Percentiles rank a stretch among this genome's conserved stretches.
Conservation (phyloP, 2,888 invertebrate genomes). For the Napeogenes sylphis region DNA sequence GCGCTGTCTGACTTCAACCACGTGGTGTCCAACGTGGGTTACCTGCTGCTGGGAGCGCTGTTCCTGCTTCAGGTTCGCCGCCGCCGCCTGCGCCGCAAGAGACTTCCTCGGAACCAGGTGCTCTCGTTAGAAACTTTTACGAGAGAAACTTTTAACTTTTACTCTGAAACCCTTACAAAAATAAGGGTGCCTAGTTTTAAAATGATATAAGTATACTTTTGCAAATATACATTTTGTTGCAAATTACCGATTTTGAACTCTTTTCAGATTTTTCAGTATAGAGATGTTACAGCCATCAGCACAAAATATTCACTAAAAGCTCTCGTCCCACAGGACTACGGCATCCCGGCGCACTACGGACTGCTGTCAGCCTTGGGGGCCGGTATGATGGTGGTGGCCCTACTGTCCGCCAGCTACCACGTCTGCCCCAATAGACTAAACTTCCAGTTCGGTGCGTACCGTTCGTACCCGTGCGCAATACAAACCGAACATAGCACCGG, state of each 20-base stretch:
- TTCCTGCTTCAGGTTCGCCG: slow-evolving; percentile 83
- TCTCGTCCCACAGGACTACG: slow-evolving; percentile 75
- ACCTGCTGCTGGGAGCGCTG: slow-evolving; percentile 87
- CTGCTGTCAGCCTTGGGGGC: slow-evolving; percentile 91
- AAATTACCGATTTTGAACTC: no score
- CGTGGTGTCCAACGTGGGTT: slow-evolving; percentile 90
- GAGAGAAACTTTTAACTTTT: neutral
- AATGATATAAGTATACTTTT: no score
- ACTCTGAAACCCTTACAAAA: neutral
- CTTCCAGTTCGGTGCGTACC: slow-evolving; percentile 89
- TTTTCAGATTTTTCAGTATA: no score
- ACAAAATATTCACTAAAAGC: no score
- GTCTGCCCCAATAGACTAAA: slow-evolving; percentile 92
- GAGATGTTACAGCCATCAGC: no score
- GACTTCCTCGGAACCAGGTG: slow-evolving; percentile 51
- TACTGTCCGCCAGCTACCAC: slow-evolving; percentile 92
- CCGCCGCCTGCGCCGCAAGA: slow-evolving; percentile 44
- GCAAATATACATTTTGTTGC: no score
- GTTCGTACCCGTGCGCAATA: neutral
- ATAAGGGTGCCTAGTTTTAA: no score
- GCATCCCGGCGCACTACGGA: slow-evolving; percentile 90
- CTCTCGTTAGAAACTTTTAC: neutral
- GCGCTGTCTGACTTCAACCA: slow-evolving; percentile 91
- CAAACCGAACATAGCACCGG: neutral
- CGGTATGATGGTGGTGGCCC: slow-evolving; percentile 91